These are phyloP conservation scores for Drosophila rellima DNA, from an alignment of 2,888 invertebrate genomes.

Conservation along the genomic window DNA sequence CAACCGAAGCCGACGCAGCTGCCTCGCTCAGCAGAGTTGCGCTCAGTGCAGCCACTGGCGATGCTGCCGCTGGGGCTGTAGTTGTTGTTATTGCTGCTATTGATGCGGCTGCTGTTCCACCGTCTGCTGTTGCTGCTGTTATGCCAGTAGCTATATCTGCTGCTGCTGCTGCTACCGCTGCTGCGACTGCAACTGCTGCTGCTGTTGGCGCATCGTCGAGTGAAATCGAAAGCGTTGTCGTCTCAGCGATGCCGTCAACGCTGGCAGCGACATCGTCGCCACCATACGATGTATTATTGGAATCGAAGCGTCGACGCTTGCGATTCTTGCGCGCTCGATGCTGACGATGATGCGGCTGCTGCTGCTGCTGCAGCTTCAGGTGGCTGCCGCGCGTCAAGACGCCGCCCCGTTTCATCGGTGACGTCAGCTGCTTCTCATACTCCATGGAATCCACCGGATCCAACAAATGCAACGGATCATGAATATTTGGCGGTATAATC, in stretches of 20 bases:
- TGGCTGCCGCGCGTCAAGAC: conserved; percentile 71
- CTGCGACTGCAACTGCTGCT: neutral
- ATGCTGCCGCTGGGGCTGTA: conserved; percentile 37
- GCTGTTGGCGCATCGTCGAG: conserved; percentile 35
- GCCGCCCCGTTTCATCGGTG: conserved; percentile 88
- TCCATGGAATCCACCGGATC: conserved; percentile 93
- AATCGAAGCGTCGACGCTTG: conserved; percentile 84
- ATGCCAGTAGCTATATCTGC: neutral
- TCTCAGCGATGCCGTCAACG: conserved; percentile 30
- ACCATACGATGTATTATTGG: conserved; percentile 74
- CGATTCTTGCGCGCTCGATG: conserved; percentile 88
- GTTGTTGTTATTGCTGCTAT: conserved; percentile 11
- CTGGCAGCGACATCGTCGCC: conserved; percentile 53
- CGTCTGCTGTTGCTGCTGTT: conserved; percentile 15
- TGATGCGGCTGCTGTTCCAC: conserved; percentile 7
- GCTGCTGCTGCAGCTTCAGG: conserved; percentile 50
- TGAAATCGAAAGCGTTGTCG: conserved; percentile 66
- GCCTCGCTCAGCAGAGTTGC: conserved; percentile 69
- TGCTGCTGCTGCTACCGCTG: neutral
- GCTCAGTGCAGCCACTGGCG: conserved; percentile 60
- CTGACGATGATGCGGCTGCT: conserved; percentile 76
- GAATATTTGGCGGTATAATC: conserved; percentile 96
- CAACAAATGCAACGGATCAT: conserved; percentile 95
- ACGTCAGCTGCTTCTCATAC: conserved; percentile 92
- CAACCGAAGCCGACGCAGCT: conserved; percentile 64